Base-by-base conservation (phyloP, 1,140 invertebrate genomes). In the Panagrolaimus sp. region DNA sequence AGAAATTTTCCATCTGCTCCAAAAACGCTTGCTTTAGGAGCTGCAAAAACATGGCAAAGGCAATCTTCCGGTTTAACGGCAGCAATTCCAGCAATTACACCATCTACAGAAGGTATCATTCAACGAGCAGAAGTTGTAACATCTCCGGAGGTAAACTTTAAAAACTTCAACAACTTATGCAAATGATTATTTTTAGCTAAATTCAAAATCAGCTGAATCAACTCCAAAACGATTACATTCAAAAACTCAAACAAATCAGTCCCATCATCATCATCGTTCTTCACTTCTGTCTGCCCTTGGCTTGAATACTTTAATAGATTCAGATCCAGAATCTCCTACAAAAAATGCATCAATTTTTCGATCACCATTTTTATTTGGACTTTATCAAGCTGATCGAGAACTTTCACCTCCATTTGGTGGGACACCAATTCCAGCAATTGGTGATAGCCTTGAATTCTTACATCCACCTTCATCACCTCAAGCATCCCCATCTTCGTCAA, bases 371-470 rank as follows among this genome's bases (percentile, higher is more conserved):
- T 57, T 57, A n/a, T 57, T 57, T 13, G 51, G 51, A 1, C n/a
- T 27, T 5, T 57, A 25, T 27, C 20, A 57, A 57, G 51, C 51
- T 57, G 51, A 57, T 57, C 51, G 51, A 20, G 51, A 57, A 57
- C 27, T 57, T 20, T 25, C 20, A 20, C 51, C 51, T 20, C 51
- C 51, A 5, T 57, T 57, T 16, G 51, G 51, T 27, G 51, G 31
- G 7, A 38, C 31, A 4, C 31, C 31, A 38, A 38, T 38, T 38
- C 2, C 31, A 4, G 2, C 31, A 38, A 38, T 38, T 7, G 7
- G 7, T 38, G 31, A 38, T 38, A 7, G 31, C 31, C 31, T 38
- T 38, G 31, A 38, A 38, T 7, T 4, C 2, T 7, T 38, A 4
- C 31, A 4, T 38, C 31, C 2, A 4, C 31, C 7, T 38, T 7